Evolutionary conservation across 2,888 invertebrate species (phyloP), one percentile per base, ranked within the genome.

Genomic region (Acrocyrtus sp.): DNA sequence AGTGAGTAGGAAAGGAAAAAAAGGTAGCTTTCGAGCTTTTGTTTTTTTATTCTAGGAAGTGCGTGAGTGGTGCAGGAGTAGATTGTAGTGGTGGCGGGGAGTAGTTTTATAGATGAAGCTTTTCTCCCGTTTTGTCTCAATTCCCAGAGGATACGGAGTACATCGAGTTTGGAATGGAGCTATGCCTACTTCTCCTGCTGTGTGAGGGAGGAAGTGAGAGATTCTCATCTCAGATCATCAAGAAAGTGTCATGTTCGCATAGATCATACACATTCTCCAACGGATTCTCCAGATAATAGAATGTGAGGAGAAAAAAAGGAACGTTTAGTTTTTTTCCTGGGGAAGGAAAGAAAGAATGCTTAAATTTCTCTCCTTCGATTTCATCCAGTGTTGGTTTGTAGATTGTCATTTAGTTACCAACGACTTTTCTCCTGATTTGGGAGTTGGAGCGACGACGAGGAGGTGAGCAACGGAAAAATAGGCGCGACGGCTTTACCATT

Each of bases 221-320:
- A 67, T 67, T 58, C 51, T 41, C 51, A 57, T 58, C 58, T 58
- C 27, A 51, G 58, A 51, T 67, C 58, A 67, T 67, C 67, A 67
- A 47, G 51, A 50, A 67, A 67, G 67, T 67, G 67, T 67, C 67
- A 58, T 58, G 58, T 67, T 58, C 67, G 67, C 58, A 58, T 67
- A 58, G 67, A 67, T 67, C 67, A 67, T 67, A 67, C 67, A 67
- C 58, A 41, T 19, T 58, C 58, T 58, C 58, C 21, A 22, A 50
- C 41, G 58, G 29, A 57, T 67, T 67, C 51, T 29, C 22, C 3
- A 58, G 50, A 67, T 50, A 58, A 51, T 50, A 21, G 58, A 51
- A 43, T 43, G 51, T n/a, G 51, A 19, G 24, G 29, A 48, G 54
- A n/a, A n/a, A n/a, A n/a, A n/a, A n/a, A n/a, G n/a, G n/a, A n/a